Evolutionary conservation across 2,888 invertebrate species (phyloP), one percentile per base, ranked within the genome.

Genomic region (Lysandra bellargus): DNA sequence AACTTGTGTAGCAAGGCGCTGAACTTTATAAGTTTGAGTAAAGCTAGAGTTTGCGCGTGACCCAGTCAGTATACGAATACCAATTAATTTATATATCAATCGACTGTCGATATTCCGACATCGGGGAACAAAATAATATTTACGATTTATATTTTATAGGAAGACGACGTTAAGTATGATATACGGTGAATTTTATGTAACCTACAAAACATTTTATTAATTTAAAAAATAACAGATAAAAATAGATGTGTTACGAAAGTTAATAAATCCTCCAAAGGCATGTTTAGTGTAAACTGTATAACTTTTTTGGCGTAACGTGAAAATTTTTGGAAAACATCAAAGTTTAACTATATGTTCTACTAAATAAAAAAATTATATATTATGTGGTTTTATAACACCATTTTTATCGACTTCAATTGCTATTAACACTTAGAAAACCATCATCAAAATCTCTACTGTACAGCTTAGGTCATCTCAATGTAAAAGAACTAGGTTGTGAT

Each of bases 71-170:
- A 23, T 74, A 23, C n/a, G 74, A 44, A 44, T 74, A 74, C 78
- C 81, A 80, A 82, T 81, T 80, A 81, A 81, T 83, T 80, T 78
- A 79, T 83, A 80, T 80, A 82, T 82, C 80, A 80, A 83, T 80
- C 79, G 80, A 72, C 82, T 82, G 80, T 83, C 83, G 81, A 83
- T 83, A 81, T 82, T 80, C 80, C 82, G 81, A 84, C 78, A 82
- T 83, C 80, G 79, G 80, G 81, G 80, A 81, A 83, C 82, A 81
- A 83, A 84, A 83, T 83, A 84, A 83, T 83, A 83, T 84, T 84
- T 83, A 84, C 78, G 84, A 84, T 81, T 81, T 79, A 84, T 85
- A 85, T 83, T 83, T 85, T 82, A 85, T 82, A 78, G 69, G 78
- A 80, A 81, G 82, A 82, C 81, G 81, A 82, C 81, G 80, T 84